phyloP scores from a whole-genome alignment of 2,797 vertebrate species.

The Hirundo rustica region DNA sequence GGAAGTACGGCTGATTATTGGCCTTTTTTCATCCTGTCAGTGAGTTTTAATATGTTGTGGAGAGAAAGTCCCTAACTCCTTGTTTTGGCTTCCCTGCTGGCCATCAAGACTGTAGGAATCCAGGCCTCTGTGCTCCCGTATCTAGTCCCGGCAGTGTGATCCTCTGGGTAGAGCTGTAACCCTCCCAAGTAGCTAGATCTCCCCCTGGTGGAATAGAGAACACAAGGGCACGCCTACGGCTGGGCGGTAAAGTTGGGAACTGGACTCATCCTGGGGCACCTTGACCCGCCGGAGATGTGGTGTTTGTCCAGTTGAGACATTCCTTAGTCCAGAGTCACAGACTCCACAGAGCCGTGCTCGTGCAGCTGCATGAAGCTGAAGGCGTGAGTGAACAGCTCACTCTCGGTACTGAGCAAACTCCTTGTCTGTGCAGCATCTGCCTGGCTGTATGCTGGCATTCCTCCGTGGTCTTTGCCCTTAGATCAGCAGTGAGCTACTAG shows the following conservation, averaged over 20 bases:
- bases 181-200: conserved; percentile 21
- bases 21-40: neutral
- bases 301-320: conserved; percentile 16
- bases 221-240: neutral
- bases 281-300: neutral
- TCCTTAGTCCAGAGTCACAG: conserved; percentile 35
- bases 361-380: conserved; percentile 10
- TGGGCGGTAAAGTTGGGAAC: neutral
- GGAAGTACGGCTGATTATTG: neutral
- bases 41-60: neutral
- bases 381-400: neutral
- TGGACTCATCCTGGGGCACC: neutral
- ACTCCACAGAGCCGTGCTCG: neutral
- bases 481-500: neutral
- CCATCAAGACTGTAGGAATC: neutral
- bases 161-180: neutral
- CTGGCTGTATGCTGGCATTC: neutral
- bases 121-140: neutral
- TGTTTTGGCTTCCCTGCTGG: neutral
- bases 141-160: neutral
- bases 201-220: conserved; percentile 56
- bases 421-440: conserved; percentile 2
- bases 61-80: neutral
- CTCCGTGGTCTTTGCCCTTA: neutral
- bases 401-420: neutral